A percentile compares a stretch with the other conserved stretches of the same genome.
Evolutionary conservation across 2,888 invertebrate species (phyloP).

Genomic region (Euclidia mi): DNA sequence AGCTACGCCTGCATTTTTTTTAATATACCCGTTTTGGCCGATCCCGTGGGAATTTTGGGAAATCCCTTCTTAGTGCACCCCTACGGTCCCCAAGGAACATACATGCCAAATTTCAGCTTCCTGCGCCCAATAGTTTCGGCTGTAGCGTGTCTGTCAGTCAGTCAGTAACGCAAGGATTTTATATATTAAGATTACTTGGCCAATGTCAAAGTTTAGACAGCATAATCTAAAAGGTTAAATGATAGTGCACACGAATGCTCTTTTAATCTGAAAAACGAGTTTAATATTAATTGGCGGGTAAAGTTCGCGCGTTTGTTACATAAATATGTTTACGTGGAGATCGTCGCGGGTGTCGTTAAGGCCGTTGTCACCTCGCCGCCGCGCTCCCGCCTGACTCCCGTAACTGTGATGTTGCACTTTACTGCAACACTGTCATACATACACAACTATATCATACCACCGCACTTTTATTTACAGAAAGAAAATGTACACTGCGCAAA

Average conservation of each 20-base stretch:
- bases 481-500: no score
- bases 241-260: slow-evolving; percentile 26
- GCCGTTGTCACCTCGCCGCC: slow-evolving; percentile 28
- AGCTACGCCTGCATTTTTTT: no score
- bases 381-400: slow-evolving; percentile 9
- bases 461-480: no score
- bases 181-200: no score
- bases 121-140: no score
- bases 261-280: slow-evolving; percentile 39
- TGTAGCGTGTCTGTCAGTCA: no score
- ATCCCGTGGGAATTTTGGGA: no score
- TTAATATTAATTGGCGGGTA: slow-evolving; percentile 41
- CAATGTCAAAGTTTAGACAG: slow-evolving; percentile 33
- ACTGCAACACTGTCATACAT: slow-evolving; percentile 19
- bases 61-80: no score
- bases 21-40: no score
- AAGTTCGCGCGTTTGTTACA: slow-evolving; percentile 33
- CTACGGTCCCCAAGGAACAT: no score
- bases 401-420: slow-evolving; percentile 27
- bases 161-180: no score
- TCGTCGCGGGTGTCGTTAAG: slow-evolving; percentile 31
- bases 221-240: slow-evolving; percentile 32
- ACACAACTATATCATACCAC: slow-evolving; percentile 4
- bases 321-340: slow-evolving; percentile 31
- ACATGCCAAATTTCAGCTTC: no score